Conservation (phyloP, 2,113 vertebrate species). For the Podarcis muralis region DNA sequence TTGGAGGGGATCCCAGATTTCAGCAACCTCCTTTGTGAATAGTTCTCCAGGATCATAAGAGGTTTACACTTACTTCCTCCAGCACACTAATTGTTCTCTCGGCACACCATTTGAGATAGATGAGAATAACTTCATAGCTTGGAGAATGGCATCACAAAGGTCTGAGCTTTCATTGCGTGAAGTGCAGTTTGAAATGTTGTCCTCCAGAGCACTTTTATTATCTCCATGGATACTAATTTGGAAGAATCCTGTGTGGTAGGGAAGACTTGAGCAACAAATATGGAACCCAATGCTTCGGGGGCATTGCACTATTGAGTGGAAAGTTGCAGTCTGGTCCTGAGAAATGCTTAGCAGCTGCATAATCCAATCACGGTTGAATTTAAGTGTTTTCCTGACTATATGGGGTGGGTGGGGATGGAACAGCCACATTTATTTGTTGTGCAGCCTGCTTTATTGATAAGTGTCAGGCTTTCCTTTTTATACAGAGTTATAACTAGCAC, state of each 20-base stretch:
- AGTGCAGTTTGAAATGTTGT: neutral
- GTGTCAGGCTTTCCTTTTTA: conserved; percentile 9
- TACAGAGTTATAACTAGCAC: neutral
- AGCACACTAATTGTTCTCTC: neutral
- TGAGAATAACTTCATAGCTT: neutral
- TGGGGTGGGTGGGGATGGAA: neutral
- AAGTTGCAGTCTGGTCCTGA: neutral
- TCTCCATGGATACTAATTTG: neutral
- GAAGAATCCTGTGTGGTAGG: neutral
- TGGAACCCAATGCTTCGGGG: neutral
- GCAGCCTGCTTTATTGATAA: neutral
- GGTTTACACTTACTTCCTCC: neutral
- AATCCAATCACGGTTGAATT: neutral
- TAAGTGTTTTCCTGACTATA: neutral
- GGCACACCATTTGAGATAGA: neutral
- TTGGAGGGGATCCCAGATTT: too few species aligned
- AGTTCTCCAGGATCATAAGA: neutral
- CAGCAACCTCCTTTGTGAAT: neutral
- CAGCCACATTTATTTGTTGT: neutral
- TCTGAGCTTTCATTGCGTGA: neutral
- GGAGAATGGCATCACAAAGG: neutral
- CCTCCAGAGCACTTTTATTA: too few species aligned
- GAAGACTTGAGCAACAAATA: neutral
- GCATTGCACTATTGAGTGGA: neutral
- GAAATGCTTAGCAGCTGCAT: neutral